A percentile compares a stretch with the other conserved stretches of the same genome.
These are phyloP conservation scores for Ennomos fuscantarius DNA, from an alignment of 2,888 invertebrate species.

Conservation along the genomic window DNA sequence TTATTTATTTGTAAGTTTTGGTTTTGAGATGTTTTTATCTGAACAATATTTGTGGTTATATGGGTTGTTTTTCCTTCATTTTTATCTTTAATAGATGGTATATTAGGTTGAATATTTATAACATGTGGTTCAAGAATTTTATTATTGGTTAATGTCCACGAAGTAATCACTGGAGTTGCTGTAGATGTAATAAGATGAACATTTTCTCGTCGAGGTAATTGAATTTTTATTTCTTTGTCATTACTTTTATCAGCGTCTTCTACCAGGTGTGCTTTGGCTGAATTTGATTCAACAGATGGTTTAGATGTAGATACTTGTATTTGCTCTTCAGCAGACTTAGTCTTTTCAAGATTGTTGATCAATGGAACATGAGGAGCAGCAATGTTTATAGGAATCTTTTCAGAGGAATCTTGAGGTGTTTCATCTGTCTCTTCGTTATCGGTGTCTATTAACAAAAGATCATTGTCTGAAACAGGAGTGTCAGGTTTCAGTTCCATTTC, in stretches of 20 bases:
- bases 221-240: conserved; percentile 65
- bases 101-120: conserved; percentile 63
- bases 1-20: conserved; percentile 61
- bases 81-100: conserved; percentile 56
- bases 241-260: conserved; percentile 59
- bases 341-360: conserved; percentile 53
- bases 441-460: conserved; percentile 93
- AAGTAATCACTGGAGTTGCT: conserved; percentile 83
- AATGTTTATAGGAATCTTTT: conserved; percentile 71
- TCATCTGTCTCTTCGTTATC: conserved; percentile 92
- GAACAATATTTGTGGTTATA: conserved; percentile 74
- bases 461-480: conserved; percentile 93
- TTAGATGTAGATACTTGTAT: conserved; percentile 19
- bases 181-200: conserved; percentile 70
- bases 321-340: conserved; percentile 67
- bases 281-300: conserved; percentile 19
- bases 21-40: conserved; percentile 67
- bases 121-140: conserved; percentile 73
- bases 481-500: conserved; percentile 92
- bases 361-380: conserved; percentile 64
- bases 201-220: conserved; percentile 65
- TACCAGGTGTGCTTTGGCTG: conserved; percentile 25
- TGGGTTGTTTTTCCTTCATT: conserved; percentile 69
- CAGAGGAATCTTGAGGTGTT: conserved; percentile 71
- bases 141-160: conserved; percentile 82